Evolutionary conservation across 1,140 invertebrate species (phyloP).

Genomic region (Pseudomyrmex pallidus): DNA sequence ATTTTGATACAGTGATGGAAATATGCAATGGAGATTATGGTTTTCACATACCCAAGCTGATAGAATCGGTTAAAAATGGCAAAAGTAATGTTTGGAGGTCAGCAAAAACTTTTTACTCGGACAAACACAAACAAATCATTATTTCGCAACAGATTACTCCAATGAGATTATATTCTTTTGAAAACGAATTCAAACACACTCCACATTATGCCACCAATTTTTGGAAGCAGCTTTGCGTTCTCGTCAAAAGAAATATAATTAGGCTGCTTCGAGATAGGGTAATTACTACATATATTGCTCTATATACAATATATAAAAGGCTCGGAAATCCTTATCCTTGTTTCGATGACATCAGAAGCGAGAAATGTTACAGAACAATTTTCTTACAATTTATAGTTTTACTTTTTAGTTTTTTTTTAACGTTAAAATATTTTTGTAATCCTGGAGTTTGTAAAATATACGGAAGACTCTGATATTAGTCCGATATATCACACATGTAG

Average conservation of each 20-base stretch:
- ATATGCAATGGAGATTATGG: conserved; percentile 93
- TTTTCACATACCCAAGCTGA: conserved; percentile 86
- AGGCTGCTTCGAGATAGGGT: conserved; percentile 82
- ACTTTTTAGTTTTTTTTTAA: too few relatives aligned
- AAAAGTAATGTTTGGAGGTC: conserved; percentile 87
- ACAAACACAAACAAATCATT: conserved; percentile 10
- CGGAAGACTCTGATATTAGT: too few relatives aligned
- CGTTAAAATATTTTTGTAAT: too few relatives aligned
- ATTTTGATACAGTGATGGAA: conserved; percentile 90
- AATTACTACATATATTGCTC: conserved; percentile 11
- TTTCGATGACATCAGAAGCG: too few relatives aligned
- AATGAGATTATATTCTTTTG: conserved; percentile 39
- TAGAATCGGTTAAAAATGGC: conserved; percentile 89
- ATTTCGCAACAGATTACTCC: conserved; percentile 17
- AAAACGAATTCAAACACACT: conserved; percentile 46
- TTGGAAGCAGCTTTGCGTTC: conserved; percentile 87
- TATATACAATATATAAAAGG: too few relatives aligned
- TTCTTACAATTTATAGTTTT: too few relatives aligned
- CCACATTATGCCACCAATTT: conserved; percentile 84
- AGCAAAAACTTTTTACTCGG: conserved; percentile 21
- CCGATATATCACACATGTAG: too few relatives aligned
- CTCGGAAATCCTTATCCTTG: too few relatives aligned
- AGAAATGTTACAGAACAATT: too few relatives aligned
- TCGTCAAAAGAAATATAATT: conserved; percentile 87
- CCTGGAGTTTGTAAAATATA: too few relatives aligned